Base-by-base conservation (phyloP, 2,797 vertebrate genomes). In the Thripadectes ignobilis region DNA sequence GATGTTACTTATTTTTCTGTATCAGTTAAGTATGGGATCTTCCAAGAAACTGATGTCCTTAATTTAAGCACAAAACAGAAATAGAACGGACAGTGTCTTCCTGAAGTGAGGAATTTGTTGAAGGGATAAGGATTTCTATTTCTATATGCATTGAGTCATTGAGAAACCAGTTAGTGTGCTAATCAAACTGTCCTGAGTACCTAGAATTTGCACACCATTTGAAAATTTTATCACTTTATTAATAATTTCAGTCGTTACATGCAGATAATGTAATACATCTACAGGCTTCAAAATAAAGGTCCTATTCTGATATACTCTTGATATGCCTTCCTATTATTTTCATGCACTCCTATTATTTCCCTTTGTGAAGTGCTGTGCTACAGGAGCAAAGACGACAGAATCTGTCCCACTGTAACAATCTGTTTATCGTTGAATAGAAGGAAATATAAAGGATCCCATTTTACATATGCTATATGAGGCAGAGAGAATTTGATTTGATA, bases 101-200 rank as follows among this genome's bases (percentile, higher is more conserved):
- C 80, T 82, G 55, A 49, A 87, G 67, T 32, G 38, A 89, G 24
- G 52, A 32, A 87, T 8, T 5, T 7, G 23, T 20, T 58, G 19
- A 83, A 83, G n/a, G 23, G 23, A 39, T 9, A 30, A 20, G 11
- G 46, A 29, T 63, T 94, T 83, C 52, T 83, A 46, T 63, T 79
- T 69, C 67, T 49, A 1, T 10, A 9, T 23, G 36, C 38, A 36
- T 0, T 52, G 39, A 62, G 69, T 14, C 3, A 1, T 3, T 43
- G 48, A 79, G 57, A 89, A 84, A 67, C 32, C 59, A 85, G n/a
- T 30, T 34, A 23, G 5, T 45, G 12, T 13, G 66, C 11, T 30
- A 32, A 86, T 26, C 24, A 57, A 61, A 69, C 6, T 46, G 14
- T 4, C 7, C 10, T 38, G 5, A 32, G 30, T 32, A 54, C 19